A percentile compares a stretch with the other conserved stretches of the same genome.
phyloP scores from a whole-genome alignment of 2,797 vertebrate species.

The Petrocephalus schoutedeni region DNA sequence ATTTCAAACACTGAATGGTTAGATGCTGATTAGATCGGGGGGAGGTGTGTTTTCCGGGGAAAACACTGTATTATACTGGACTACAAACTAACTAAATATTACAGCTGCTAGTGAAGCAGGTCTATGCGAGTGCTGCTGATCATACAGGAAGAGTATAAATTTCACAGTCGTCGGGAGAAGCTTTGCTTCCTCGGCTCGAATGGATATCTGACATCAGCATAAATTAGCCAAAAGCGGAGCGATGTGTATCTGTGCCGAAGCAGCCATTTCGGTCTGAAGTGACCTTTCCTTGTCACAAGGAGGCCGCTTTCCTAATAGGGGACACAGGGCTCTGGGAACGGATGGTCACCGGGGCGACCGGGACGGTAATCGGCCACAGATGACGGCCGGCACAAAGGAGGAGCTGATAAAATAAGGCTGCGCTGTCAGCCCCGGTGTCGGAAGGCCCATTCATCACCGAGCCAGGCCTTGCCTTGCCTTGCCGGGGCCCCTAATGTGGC shows the following conservation, averaged over 20 bases:
- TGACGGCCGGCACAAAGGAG: conserved; percentile 36
- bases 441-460: conserved; percentile 35
- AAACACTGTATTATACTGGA: background rate
- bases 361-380: conserved; percentile 49
- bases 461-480: conserved; percentile 59
- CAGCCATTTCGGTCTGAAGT: background rate
- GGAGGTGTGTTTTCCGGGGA: background rate
- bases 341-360: conserved; percentile 29
- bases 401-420: conserved; percentile 55
- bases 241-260: background rate
- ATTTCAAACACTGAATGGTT: background rate
- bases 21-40: background rate
- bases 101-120: background rate
- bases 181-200: background rate
- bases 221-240: background rate
- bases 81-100: background rate
- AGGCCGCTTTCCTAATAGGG: background rate
- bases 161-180: background rate
- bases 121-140: background rate
- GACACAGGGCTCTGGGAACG: background rate
- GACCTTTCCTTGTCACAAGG: conserved; percentile 4
- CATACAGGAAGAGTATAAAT: background rate
- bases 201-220: background rate
- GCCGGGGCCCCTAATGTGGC: conserved; percentile 44
- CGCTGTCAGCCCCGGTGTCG: conserved; percentile 58